Evolutionary conservation across 2,888 invertebrate genomes (phyloP).

Genomic region (Cartodere bifasciata): DNA sequence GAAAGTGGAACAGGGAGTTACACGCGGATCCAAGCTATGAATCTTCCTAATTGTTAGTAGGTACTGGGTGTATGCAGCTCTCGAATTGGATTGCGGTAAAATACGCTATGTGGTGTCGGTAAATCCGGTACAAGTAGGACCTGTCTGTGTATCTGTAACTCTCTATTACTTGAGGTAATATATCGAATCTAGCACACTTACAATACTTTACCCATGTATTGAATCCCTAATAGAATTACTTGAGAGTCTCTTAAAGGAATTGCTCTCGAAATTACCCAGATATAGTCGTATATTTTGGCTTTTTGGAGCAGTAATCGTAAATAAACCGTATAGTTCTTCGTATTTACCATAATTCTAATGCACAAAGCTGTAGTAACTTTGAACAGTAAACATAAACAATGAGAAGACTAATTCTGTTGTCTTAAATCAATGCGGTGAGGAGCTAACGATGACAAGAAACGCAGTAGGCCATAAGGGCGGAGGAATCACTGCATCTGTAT

Average conservation of each 20-base stretch:
- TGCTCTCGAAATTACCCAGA: conserved; percentile 1
- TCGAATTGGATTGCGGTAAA: conserved; percentile 37
- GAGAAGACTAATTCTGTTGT: too few relatives aligned
- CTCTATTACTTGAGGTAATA: conserved; percentile 33
- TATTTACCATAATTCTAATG: too few relatives aligned
- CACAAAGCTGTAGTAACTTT: too few relatives aligned
- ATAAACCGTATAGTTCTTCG: too few relatives aligned
- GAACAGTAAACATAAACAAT: too few relatives aligned
- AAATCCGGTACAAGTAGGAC: conserved; percentile 33
- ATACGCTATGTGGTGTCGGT: conserved; percentile 34
- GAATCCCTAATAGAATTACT: conserved; percentile 18
- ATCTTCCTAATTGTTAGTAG: conserved; percentile 35
- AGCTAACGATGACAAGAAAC: too few relatives aligned
- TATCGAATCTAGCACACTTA: conserved; percentile 28
- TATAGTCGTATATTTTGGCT: too few relatives aligned
- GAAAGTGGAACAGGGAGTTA: too few relatives aligned
- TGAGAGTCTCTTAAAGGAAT: conserved; percentile 3
- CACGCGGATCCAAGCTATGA: too few relatives aligned
- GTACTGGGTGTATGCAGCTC: conserved; percentile 35
- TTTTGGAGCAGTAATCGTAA: too few relatives aligned
- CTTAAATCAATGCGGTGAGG: too few relatives aligned
- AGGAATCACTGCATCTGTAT: conserved; percentile 17
- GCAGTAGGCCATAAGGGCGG: too few relatives aligned
- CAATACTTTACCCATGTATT: conserved; percentile 18
- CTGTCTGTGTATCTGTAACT: conserved; percentile 30